Conservation (phyloP, 2,113 vertebrate species). For the Egretta garzetta region DNA sequence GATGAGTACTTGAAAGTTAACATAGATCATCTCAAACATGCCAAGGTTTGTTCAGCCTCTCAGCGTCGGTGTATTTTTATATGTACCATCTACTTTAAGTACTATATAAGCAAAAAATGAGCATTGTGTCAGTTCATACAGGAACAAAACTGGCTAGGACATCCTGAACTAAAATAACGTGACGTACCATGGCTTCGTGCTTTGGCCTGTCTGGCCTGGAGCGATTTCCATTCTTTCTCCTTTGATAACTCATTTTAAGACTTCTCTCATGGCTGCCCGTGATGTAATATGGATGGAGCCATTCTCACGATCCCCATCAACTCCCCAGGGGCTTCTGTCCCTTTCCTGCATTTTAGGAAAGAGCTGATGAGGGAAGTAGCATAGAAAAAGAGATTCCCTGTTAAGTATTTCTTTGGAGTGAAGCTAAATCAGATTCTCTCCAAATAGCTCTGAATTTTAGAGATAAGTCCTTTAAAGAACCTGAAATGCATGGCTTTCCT, state of each 20-base stretch:
- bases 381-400: neutral
- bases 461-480: neutral
- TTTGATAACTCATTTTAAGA: neutral
- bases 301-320: neutral
- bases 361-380: neutral
- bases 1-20: neutral
- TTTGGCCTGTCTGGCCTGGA: neutral
- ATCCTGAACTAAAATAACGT: neutral
- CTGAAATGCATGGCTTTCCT: neutral
- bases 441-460: neutral
- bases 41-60: neutral
- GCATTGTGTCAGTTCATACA: neutral
- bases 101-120: neutral
- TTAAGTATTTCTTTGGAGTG: neutral
- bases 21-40: neutral
- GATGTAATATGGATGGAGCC: neutral
- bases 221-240: neutral
- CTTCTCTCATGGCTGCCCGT: neutral
- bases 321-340: neutral
- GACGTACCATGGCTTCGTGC: fast-evolving
- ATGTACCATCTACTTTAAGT: neutral
- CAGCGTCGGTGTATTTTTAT: neutral
- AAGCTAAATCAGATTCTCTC: neutral
- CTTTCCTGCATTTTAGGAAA: neutral
- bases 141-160: neutral